Evolutionary conservation across 1,140 invertebrate species (phyloP).

Genomic region (Sipha flava): DNA sequence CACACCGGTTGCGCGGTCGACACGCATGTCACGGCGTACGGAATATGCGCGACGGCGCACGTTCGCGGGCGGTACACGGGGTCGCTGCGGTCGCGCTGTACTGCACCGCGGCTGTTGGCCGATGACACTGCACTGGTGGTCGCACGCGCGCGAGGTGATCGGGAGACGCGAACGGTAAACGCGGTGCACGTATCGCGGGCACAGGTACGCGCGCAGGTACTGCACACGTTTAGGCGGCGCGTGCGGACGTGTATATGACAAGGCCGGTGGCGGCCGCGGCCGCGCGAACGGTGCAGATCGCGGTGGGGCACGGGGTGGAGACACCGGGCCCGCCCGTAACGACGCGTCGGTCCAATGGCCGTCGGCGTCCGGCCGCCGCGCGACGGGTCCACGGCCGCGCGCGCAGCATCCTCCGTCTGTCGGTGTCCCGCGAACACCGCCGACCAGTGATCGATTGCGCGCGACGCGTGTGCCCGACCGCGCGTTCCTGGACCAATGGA

Average conservation of each 20-base stretch:
- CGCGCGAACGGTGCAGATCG: background rate
- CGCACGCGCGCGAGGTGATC: background rate
- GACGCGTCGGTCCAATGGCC: background rate
- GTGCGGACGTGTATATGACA: too few species aligned
- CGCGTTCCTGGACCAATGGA: background rate
- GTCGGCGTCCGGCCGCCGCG: background rate
- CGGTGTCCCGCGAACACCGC: background rate
- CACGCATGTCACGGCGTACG: too few species aligned
- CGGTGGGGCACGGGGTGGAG: too few species aligned
- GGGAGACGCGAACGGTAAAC: too few species aligned
- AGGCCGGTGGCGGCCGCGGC: background rate
- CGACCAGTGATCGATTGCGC: background rate
- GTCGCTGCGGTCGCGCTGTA: too few species aligned
- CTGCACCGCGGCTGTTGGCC: background rate
- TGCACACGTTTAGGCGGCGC: too few species aligned
- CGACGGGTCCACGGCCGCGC: background rate
- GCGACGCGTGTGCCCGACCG: background rate
- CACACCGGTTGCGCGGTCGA: too few species aligned
- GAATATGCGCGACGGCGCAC: too few species aligned
- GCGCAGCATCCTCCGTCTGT: background rate
- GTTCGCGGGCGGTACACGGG: too few species aligned
- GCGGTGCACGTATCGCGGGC: too few species aligned
- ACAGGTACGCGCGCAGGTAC: too few species aligned
- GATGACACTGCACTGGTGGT: background rate
- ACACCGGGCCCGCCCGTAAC: background rate